Evolutionary conservation across 2,797 vertebrate genomes (phyloP), one percentile per base, ranked within the genome.

Genomic region (Apogon talboti): DNA sequence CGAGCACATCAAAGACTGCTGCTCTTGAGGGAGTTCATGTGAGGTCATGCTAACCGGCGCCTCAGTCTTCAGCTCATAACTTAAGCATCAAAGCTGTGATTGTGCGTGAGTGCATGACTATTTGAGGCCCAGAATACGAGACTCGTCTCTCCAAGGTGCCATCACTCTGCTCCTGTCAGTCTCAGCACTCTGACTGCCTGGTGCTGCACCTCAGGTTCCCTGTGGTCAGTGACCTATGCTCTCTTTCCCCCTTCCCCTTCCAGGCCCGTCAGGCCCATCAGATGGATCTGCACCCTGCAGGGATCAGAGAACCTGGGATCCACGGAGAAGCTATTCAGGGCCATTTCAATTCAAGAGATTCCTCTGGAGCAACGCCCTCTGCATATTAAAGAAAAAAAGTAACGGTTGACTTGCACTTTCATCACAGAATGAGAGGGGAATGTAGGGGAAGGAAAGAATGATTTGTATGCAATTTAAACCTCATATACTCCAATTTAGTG

Each of bases 21-120:
- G 71, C 72, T 82, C 71, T 74, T 51, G 10, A 64, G 74, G 70
- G 83, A 84, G 90, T 88, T 92, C 89, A 89, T 71, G 57, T 77
- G 64, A 87, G 90, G 89, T 91, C 90, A 87, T 68, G 57, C 71
- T 70, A 75, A 82, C 77, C 10, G 67, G 85, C 54, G 80, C 84
- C 88, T 82, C 72, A 50, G 57, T 73, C 81, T 70, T 48, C 63
- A 74, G 80, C 83, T 86, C 84, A 86, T 89, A 89, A 91, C 84
- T 88, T 85, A 24, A 68, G 75, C 88, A 89, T 91, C 89, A 89
- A 90, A 91, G 86, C 81, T 53, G 56, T 38, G 47, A 81, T 86
- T 83, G 78, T 86, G 76, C 6, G 38, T 47, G 76, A 75, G 69
- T 69, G 70, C 64, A 69, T 37, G 74, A 84, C 72, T 76, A 77